Conservation (phyloP, 2,113 vertebrate genomes). For the Scartelaos histophorus region DNA sequence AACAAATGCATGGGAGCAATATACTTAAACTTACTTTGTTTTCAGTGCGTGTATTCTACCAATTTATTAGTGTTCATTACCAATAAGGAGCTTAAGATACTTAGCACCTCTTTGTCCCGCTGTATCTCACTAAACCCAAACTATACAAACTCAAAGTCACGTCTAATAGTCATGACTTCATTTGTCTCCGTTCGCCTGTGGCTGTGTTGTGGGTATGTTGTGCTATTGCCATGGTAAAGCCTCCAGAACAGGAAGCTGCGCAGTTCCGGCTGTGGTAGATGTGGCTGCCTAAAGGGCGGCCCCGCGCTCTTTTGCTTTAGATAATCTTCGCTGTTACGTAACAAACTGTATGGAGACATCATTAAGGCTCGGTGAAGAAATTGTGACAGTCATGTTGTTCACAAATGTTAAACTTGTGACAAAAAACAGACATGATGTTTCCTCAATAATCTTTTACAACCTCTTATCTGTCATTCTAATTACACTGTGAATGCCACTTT, state of each 20-base stretch:
- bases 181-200: not conserved
- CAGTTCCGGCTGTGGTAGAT: conserved; percentile 43
- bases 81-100: not conserved
- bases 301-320: conserved; percentile 27
- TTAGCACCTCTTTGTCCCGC: not conserved
- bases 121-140: not conserved
- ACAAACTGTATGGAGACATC: conserved; percentile 19
- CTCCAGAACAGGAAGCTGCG: conserved; percentile 58
- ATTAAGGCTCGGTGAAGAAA: not conserved
- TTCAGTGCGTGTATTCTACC: not conserved
- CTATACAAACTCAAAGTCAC: not conserved
- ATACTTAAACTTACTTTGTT: not conserved
- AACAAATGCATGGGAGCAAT: too few relatives aligned
- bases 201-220: conserved; percentile 44
- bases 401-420: not conserved
- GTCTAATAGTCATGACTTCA: conserved; percentile 45
- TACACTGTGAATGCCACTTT: too few relatives aligned
- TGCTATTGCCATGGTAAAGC: conserved; percentile 52
- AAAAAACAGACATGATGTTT: not conserved
- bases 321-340: conserved; percentile 36
- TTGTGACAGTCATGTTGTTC: not conserved
- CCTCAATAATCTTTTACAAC: not conserved
- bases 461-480: not conserved
- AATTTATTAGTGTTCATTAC: not conserved
- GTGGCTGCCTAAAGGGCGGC: conserved; percentile 30